Percentiles rank a stretch among this genome's conserved stretches.
Conservation (phyloP, 2,888 invertebrate genomes). For the Limnephilus auricula region DNA sequence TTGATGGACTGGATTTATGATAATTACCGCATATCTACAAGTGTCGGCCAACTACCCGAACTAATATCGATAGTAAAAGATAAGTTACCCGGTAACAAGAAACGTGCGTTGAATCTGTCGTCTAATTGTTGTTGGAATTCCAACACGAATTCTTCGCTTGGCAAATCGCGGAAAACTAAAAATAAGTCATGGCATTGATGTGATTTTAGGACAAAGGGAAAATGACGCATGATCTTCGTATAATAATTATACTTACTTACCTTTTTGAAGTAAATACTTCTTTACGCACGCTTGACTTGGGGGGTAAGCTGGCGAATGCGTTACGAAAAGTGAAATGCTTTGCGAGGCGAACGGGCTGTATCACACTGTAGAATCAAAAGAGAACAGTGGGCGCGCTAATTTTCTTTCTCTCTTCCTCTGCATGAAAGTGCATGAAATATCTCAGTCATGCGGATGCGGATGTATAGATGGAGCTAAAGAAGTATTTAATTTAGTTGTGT, state of each 20-base stretch:
- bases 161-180: neutral
- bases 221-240: neutral
- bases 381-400: too few species aligned
- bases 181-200: neutral
- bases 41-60: neutral
- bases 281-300: too few species aligned
- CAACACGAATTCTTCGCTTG: neutral
- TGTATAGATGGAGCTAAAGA: too few species aligned
- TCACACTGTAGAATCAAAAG: too few species aligned
- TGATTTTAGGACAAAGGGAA: neutral
- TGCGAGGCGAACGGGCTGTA: too few species aligned
- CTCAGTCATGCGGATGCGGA: too few species aligned
- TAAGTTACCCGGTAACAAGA: neutral
- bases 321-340: too few species aligned
- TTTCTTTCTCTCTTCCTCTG: too few species aligned
- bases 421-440: too few species aligned
- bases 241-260: neutral
- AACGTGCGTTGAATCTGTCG: neutral
- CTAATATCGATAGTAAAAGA: neutral
- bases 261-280: too few species aligned
- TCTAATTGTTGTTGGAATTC: neutral
- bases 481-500: too few species aligned
- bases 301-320: too few species aligned
- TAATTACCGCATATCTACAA: neutral
- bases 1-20: neutral